These are phyloP conservation scores for Zosterops hypoxanthus DNA, from an alignment of 2,113 vertebrate species.

Conservation along the genomic window DNA sequence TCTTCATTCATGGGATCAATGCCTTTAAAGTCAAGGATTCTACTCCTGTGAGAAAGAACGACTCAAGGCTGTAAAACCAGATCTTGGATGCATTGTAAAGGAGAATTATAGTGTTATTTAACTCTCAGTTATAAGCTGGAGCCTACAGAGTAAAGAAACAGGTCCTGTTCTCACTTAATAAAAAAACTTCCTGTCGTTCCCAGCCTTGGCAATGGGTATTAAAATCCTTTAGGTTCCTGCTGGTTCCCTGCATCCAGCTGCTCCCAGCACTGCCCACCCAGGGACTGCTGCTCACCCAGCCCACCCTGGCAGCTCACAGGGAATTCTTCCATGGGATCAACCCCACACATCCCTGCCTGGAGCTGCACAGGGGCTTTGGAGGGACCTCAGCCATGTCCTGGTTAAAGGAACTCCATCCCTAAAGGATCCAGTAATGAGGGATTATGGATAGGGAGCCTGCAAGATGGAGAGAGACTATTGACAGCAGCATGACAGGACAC, in stretches of 20 bases:
- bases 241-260: not conserved
- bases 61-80: not conserved
- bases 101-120: constrained; percentile 6
- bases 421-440: not conserved
- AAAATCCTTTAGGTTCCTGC: not conserved
- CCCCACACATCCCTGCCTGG: not conserved
- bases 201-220: not conserved
- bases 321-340: not conserved
- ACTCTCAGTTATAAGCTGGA: not conserved
- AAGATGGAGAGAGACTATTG: fast-evolving
- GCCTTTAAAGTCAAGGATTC: not conserved
- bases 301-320: not conserved
- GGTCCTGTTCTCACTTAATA: not conserved
- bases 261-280: not conserved
- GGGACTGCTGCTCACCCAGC: not conserved
- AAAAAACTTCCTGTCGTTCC: constrained; percentile 8
- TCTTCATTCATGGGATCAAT: not conserved
- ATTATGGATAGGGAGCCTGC: not conserved
- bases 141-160: not conserved
- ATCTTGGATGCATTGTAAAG: not conserved
- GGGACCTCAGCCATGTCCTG: not conserved
- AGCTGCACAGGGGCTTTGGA: not conserved
- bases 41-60: not conserved
- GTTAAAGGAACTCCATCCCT: not conserved
- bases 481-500: not conserved